Evolutionary conservation across 1,140 invertebrate species (phyloP), one percentile per base, ranked within the genome.

Genomic region (Leptinotarsa defecta): DNA sequence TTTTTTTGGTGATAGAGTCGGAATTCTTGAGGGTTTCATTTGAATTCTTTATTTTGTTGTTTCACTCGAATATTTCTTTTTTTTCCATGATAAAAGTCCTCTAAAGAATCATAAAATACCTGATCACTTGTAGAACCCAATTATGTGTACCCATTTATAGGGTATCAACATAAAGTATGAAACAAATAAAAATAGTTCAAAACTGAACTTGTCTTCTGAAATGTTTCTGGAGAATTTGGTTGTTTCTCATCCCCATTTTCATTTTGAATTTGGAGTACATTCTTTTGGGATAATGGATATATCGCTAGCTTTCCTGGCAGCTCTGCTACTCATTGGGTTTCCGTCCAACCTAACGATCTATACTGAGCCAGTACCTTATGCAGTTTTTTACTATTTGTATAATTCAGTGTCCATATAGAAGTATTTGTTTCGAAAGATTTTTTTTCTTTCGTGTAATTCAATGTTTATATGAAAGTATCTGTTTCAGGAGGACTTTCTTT

Each of bases 321-420:
- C n/a, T n/a, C 89, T 17, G 87, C 83, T 75, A 90, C 89, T 80
- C 91, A 91, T 65, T 94, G 88, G 3, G 89, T 91, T 20, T 91
- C 91, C 4, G 91, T 92, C 94, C 95, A 98, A 2, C 96, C 96
- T 8, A 98, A 87, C 0, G 94, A 91, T 78, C 91, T 90, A 83
- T 98, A 98, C 67, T 94, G 91, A 43, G 91, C 90, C 17, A 97
- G 84, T 17, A 96, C 88, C 78, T 90, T 91, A 79, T 90, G 90
- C 3, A 94, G 74, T 81, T 92, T 93, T 61, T 90, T 89, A 77
- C 88, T 89, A 5, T 87, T 88, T n/a, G n/a, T n/a, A n/a, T n/a
- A n/a, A n/a, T n/a, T n/a, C n/a, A n/a, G n/a, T n/a, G n/a, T n/a
- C n/a, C n/a, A n/a, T n/a, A n/a, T n/a, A n/a, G n/a, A n/a, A n/a